These are phyloP conservation scores for Apodemus speciosus DNA, from an alignment of 2,113 vertebrate species.

Conservation along the genomic window DNA sequence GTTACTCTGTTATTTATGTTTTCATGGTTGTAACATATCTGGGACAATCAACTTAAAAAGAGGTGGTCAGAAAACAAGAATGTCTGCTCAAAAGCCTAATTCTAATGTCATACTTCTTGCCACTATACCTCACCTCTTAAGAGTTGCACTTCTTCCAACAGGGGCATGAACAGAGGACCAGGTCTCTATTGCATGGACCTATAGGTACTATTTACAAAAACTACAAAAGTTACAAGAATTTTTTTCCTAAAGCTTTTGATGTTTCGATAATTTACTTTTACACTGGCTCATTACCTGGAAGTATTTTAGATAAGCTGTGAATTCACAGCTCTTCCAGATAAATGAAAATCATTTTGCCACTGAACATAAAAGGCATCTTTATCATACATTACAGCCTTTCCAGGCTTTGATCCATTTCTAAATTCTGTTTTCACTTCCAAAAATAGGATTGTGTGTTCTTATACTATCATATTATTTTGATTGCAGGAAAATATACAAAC, in stretches of 20 bases:
- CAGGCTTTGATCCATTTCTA: background rate
- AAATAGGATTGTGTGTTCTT: background rate
- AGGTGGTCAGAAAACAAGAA: too few species aligned
- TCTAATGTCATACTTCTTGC: too few species aligned
- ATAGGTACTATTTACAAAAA: background rate
- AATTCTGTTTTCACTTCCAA: background rate
- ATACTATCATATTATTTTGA: slow-evolving; percentile 18
- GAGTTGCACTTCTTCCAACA: too few species aligned
- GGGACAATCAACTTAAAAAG: too few species aligned
- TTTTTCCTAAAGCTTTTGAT: background rate
- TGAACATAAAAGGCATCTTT: background rate
- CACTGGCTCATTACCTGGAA: background rate
- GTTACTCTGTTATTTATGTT: too few species aligned
- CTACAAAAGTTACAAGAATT: background rate
- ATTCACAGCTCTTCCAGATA: background rate
- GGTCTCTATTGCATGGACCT: too few species aligned
- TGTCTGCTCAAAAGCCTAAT: too few species aligned
- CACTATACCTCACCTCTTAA: too few species aligned
- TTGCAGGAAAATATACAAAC: slow-evolving; percentile 28
- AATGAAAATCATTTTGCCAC: background rate
- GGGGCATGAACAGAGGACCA: too few species aligned
- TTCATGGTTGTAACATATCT: too few species aligned
- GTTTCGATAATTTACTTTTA: slow-evolving; percentile 8
- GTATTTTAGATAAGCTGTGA: background rate
- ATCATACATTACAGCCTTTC: background rate